Evolutionary conservation across 2,113 vertebrate species (phyloP).

Genomic region (Ciconia boyciana): DNA sequence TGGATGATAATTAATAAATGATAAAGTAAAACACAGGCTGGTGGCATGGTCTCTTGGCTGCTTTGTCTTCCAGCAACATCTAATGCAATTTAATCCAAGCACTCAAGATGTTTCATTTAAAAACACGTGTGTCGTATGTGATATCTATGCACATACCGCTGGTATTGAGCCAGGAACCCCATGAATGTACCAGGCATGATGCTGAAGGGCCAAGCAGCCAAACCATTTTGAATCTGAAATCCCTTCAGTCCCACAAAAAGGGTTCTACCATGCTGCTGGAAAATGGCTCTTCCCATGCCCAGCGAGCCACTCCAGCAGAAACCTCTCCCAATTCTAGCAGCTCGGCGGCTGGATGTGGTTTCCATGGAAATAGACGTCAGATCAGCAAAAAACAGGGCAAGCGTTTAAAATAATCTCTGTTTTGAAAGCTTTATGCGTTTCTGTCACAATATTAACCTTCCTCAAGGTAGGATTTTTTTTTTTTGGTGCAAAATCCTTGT

Average conservation of each 20-base stretch:
- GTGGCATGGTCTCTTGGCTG: neutral
- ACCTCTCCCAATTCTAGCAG: slow-evolving; percentile 64
- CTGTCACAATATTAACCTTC: slow-evolving; percentile 74
- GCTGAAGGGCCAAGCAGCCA: neutral
- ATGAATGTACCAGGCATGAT: fast-evolving
- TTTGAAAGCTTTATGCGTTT: slow-evolving; percentile 69
- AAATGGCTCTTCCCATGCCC: slow-evolving; percentile 27
- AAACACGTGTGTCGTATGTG: fast-evolving
- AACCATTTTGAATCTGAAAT: neutral
- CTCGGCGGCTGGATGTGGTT: slow-evolving; percentile 69
- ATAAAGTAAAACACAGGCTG: neutral
- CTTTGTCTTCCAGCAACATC: neutral
- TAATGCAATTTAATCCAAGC: neutral
- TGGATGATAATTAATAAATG: neutral
- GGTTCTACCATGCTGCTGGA: neutral
- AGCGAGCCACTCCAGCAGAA: neutral
- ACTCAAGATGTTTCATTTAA: neutral
- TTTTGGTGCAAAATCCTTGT: neutral
- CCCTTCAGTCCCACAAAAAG: neutral
- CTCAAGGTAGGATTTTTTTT: slow-evolving; percentile 44
- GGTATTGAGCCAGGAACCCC: neutral
- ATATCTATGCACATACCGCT: fast-evolving
- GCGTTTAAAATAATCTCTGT: slow-evolving; percentile 74
- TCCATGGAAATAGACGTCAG: slow-evolving; percentile 81
- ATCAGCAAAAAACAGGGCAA: slow-evolving; percentile 60